A percentile compares a stretch with the other conserved stretches of the same genome.
These are phyloP conservation scores for Hetaerina americana DNA, from an alignment of 1,140 invertebrate genomes.

Conservation along the genomic window DNA sequence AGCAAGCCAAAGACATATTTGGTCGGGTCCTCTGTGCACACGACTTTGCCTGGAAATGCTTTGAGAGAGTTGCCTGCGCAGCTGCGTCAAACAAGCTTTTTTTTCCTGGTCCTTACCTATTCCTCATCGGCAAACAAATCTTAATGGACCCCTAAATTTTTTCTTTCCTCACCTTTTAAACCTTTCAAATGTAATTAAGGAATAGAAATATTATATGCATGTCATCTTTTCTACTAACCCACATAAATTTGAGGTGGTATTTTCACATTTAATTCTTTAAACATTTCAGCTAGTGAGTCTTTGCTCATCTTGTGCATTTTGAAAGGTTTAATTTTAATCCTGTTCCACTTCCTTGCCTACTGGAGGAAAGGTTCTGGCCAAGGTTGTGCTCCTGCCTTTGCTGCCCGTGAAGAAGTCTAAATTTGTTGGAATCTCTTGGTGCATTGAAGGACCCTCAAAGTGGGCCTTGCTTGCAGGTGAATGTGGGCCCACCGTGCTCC, in stretches of 20 bases:
- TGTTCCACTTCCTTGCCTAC: neutral
- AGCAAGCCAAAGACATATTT: neutral
- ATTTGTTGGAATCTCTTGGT: neutral
- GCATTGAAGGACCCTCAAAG: neutral
- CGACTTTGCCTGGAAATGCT: neutral
- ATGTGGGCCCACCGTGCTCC: neutral
- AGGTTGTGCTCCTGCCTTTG: neutral
- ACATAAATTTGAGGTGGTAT: too few species aligned
- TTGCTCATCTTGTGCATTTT: neutral
- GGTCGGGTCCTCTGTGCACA: neutral
- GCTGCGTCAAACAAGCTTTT: neutral
- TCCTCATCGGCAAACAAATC: neutral
- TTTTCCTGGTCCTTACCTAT: neutral
- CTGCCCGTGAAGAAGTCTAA: neutral
- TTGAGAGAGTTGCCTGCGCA: neutral
- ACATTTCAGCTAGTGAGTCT: too few species aligned
- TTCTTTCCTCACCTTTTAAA: neutral
- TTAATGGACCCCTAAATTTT: neutral
- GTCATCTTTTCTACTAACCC: too few species aligned
- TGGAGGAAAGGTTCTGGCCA: neutral
- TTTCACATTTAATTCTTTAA: too few species aligned
- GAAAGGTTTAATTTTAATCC: neutral
- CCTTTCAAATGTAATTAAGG: neutral
- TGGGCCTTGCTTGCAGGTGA: neutral
- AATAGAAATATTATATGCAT: too few species aligned